Evolutionary conservation across 2,113 vertebrate genomes (phyloP), one percentile per base, ranked within the genome.

Genomic region (Melanerpes formicivorus): DNA sequence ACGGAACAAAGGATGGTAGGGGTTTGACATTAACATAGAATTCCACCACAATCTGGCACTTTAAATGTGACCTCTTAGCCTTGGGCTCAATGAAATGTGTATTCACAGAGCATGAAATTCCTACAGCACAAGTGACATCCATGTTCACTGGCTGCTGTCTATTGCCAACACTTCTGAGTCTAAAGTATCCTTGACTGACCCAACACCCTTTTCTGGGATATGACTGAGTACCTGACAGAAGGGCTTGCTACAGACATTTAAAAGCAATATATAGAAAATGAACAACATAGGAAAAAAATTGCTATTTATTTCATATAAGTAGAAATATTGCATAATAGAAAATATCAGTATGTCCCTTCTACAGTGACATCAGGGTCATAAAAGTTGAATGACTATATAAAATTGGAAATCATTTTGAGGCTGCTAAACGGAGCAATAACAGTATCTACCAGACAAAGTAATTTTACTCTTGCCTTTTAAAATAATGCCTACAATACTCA

Each of bases 351-450:
- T 91, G 25, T 71, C 76, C 34, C 46, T 93, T 86, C 56, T 78
- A 34, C 62, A 74, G 4, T 4, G 11, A 60, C 54, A 88, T 15
- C 18, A 55, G 30, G 8, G 30, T 76, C 76, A 54, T 84, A 86
- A 75, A 56, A 83, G 8, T 34, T 90, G 83, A 94, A 60, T 62
- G 42, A 72, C 58, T 83, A n/a, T 26, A 52, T 64, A 58, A 91
- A 95, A 95, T 52, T 80, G 32, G 70, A 88, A 93, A 86, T 72
- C 8, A 34, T 84, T 86, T 75, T 44, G 62, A 65, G 21, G 58
- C 62, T 72, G 18, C 48, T 75, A 91, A 93, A 83, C 69, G 42
- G 44, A 81, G 62, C 48, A 94, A 65, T 93, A 86, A 65, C 8
- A 54, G 4, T 79, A 21, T 71, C 25, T 78, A 54, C 27, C 29